Evolutionary conservation across 2,797 vertebrate genomes (phyloP), one percentile per base, ranked within the genome.

Genomic region (Malurus splendens): DNA sequence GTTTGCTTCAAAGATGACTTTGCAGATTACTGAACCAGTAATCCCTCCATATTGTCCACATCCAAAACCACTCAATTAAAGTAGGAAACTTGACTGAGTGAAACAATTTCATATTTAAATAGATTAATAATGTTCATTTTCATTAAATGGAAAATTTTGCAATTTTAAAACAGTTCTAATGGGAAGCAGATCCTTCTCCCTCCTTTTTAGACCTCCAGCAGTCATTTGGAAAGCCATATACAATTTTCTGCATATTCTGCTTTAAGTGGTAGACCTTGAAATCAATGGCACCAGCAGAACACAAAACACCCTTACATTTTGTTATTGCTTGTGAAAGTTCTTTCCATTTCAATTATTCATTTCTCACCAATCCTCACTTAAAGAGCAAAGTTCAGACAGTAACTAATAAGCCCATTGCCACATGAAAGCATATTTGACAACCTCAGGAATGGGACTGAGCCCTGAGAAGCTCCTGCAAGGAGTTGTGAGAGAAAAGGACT

Each of bases 41-140:
- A 33, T 41, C 25, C 12, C n/a, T 80, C 28, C 30, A 22, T 64
- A 72, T 10, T 30, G 23, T 4, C 24, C 45, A 50, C 23, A 48
- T 82, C 8, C 50, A 87, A 83, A 89, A 65, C 23, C 41, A 61
- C 48, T 30, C 42, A 64, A 70, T 39, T 67, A 66, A 91, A 80
- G 62, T 2, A 61, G 51, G 33, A 66, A 75, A 66, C n/a, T n/a
- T 39, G 38, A 82, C n/a, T 23, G 33, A 56, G 19, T 0, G 0
- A 82, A 85, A 75, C 5, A 36, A 11, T 39, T 55, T 47, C 0
- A 0, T 22, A 52, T 64, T 84, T 64, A 81, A 85, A 74, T 30
- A 75, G 10, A n/a, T 33, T 6, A 82, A 14, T 75, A 72, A 66
- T 20, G 9, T 25, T 84, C 1, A 1, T 36, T 66, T 83, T 39